phyloP scores from a whole-genome alignment of 2,888 invertebrate species.

The Mellilla xanthometata region DNA sequence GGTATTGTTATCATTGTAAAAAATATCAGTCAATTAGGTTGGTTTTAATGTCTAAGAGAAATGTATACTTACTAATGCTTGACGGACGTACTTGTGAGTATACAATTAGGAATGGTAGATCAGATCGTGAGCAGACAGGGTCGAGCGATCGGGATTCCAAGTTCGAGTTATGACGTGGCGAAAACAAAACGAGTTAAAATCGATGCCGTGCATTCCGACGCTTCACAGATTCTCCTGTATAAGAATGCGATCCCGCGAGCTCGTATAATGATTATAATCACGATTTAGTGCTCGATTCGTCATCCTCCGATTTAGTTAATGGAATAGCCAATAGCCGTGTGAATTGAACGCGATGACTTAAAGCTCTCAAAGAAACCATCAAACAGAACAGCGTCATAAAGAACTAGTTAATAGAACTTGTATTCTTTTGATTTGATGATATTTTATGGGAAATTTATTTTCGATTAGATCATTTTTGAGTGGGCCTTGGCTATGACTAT shows the following conservation, averaged over 20 bases:
- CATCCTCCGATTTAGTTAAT: slow-evolving; percentile 79
- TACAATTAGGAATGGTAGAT: slow-evolving; percentile 30
- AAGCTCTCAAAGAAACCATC: slow-evolving; percentile 20
- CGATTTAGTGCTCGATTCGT: slow-evolving; percentile 77
- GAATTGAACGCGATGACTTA: slow-evolving; percentile 53
- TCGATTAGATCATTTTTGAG: slow-evolving; percentile 5
- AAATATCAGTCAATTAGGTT: too few species aligned
- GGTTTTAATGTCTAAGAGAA: too few species aligned
- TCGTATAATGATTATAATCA: slow-evolving; percentile 76
- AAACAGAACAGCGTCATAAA: too few species aligned
- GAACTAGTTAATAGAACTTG: slow-evolving; percentile 11
- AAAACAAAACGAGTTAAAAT: slow-evolving; percentile 78
- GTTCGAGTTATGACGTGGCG: slow-evolving; percentile 78
- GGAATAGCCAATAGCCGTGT: slow-evolving; percentile 76
- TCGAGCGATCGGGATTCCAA: slow-evolving; percentile 50
- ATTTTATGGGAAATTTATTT: slow-evolving; percentile 17
- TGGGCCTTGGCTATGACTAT: slow-evolving; percentile 2
- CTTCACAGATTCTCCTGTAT: slow-evolving; percentile 66
- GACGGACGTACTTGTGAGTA: slow-evolving; percentile 2
- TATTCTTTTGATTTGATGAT: slow-evolving; percentile 14
- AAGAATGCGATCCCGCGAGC: slow-evolving; percentile 69
- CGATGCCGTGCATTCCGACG: slow-evolving; percentile 77
- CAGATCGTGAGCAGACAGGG: slow-evolving; percentile 29
- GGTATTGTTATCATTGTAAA: too few species aligned
- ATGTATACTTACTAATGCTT: too few species aligned